Conservation (phyloP, 2,888 invertebrate species). For the Unio pictorum region DNA sequence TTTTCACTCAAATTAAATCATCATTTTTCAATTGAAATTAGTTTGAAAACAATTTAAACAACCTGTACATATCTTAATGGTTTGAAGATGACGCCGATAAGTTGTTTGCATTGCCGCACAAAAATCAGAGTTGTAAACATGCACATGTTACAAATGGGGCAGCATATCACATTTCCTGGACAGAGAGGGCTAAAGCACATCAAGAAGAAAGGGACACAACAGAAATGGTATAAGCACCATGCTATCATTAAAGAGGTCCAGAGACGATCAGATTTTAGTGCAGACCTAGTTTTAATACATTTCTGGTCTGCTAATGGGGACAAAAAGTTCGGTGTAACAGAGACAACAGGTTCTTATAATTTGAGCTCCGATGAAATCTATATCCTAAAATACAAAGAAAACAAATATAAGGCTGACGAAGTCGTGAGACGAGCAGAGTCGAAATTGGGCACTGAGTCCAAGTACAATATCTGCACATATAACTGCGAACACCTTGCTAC, state of each 20-base stretch:
- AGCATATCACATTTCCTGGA: no score
- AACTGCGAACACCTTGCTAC: conserved; percentile 10
- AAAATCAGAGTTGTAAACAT: no score
- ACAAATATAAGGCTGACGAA: background rate
- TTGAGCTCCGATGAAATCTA: conserved; percentile 4
- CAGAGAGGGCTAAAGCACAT: no score
- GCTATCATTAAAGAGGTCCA: conserved; percentile 5
- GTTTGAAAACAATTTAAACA: no score
- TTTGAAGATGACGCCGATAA: no score
- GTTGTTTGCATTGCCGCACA: no score
- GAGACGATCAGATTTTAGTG: background rate
- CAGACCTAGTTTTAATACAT: conserved; percentile 7
- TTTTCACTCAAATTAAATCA: no score
- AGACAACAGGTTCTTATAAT: conserved; percentile 1
- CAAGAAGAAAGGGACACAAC: no score
- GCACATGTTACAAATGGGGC: no score
- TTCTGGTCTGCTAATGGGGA: background rate
- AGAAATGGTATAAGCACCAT: conserved; percentile 4
- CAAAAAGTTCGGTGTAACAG: background rate
- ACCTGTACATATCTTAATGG: no score
- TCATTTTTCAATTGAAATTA: no score
- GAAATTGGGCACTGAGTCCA: background rate
- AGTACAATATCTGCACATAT: background rate
- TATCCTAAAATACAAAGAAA: background rate
- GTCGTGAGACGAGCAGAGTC: conserved; percentile 4